Conservation (phyloP, 2,888 invertebrate species). For the Maniola hyperantus region DNA sequence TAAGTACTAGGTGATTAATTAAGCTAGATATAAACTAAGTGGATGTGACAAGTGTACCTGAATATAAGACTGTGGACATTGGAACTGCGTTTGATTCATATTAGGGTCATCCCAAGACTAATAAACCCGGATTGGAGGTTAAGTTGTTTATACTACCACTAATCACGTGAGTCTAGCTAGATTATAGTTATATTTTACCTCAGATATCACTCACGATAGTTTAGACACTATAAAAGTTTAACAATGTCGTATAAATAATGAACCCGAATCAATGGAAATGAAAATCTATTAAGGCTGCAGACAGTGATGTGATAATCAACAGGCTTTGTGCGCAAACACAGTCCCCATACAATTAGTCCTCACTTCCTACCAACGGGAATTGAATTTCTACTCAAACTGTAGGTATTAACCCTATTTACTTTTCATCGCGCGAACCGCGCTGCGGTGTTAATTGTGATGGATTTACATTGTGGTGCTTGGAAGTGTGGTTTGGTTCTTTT, state of each 20-base stretch:
- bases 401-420: slow-evolving; percentile 17
- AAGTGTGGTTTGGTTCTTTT: neutral
- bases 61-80: no score
- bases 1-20: no score
- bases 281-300: slow-evolving; percentile 46
- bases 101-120: no score
- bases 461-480: neutral
- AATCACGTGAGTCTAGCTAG: no score
- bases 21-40: no score
- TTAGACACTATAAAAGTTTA: no score
- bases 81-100: no score
- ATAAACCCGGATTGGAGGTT: no score
- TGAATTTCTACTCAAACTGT: slow-evolving; percentile 1
- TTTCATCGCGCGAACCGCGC: slow-evolving; percentile 7
- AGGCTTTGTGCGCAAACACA: slow-evolving; percentile 15
- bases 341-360: slow-evolving; percentile 22
- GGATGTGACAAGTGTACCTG: no score
- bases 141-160: no score
- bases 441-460: slow-evolving; percentile 15
- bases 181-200: no score
- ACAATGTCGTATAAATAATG: slow-evolving; percentile 29
- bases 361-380: slow-evolving; percentile 21
- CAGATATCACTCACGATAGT: no score
- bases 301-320: slow-evolving; percentile 27
- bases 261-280: slow-evolving; percentile 37